Conservation (phyloP, 92 coral and sea anemone genomes). For the Pocillopora grandis region DNA sequence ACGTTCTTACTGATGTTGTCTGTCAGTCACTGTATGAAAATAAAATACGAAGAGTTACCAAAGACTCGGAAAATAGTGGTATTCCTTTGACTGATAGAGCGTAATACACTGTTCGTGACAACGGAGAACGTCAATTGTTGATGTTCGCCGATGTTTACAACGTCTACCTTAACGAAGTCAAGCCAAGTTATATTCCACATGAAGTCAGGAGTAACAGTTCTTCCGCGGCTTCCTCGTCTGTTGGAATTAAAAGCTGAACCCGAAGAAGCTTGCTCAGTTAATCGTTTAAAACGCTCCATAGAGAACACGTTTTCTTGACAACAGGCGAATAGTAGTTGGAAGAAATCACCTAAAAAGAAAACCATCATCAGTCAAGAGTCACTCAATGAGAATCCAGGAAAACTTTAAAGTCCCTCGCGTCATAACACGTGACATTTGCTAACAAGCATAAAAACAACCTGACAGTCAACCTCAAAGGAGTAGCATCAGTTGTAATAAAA, state of each 20-base stretch:
- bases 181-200: constrained; percentile 99
- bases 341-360: constrained; percentile 77
- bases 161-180: constrained; percentile 81
- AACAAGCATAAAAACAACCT: no score
- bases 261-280: constrained; percentile 44
- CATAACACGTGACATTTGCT: not conserved
- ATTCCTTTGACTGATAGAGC: no score
- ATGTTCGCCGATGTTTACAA: no score
- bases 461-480: no score
- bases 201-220: constrained; percentile 77
- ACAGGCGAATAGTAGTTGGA: constrained; percentile 94
- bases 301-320: constrained; percentile 95
- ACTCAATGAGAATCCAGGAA: not conserved
- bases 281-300: constrained; percentile 66
- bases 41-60: no score
- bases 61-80: no score
- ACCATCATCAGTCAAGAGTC: not conserved
- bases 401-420: not conserved
- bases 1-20: no score
- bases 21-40: no score
- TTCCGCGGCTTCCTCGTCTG: constrained; percentile 65
- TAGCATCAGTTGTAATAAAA: no score
- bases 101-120: no score
- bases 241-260: constrained; percentile 26
- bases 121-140: no score